Percentiles rank a stretch among this genome's conserved stretches.
Conservation (phyloP, 1,140 invertebrate species). For the Drosophila mayri region DNA sequence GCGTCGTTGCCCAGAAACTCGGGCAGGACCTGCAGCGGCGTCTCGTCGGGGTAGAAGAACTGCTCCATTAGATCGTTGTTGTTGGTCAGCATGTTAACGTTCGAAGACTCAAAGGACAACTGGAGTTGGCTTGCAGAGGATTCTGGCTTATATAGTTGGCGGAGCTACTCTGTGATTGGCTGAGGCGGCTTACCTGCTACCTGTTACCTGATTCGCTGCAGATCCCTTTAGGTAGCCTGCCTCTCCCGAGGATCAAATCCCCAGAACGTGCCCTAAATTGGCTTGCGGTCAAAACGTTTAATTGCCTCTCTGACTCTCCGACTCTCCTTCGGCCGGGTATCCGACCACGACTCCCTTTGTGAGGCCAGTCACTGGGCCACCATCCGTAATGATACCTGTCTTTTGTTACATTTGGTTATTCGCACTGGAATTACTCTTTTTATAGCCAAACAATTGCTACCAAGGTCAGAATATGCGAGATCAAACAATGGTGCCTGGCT, state of each 20-base stretch:
- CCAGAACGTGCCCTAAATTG: constrained; percentile 71
- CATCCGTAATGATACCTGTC: constrained; percentile 37
- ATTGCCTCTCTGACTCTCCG: constrained; percentile 43
- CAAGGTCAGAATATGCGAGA: constrained; percentile 63
- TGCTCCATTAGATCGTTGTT: constrained; percentile 69
- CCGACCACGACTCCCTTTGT: constrained; percentile 28
- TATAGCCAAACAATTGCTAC: constrained; percentile 65
- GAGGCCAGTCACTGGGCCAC: constrained; percentile 63
- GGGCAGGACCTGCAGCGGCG: constrained; percentile 10
- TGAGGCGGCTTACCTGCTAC: constrained; percentile 12
- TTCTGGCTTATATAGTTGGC: constrained; percentile 50
- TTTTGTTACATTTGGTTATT: constrained; percentile 31
- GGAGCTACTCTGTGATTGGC: constrained; percentile 51
- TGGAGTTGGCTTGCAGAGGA: constrained; percentile 28
- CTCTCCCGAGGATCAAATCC: constrained; percentile 14
- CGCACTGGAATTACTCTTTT: constrained; percentile 42
- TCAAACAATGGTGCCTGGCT: constrained; percentile 23
- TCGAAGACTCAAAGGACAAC: constrained; percentile 64
- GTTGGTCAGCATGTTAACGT: constrained; percentile 70
- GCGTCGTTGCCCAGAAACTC: constrained; percentile 31
- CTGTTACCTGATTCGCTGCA: constrained; percentile 70
- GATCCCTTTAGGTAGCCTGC: constrained; percentile 11
- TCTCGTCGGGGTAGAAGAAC: constrained; percentile 54
- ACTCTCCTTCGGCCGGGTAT: constrained; percentile 10
- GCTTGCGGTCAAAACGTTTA: constrained; percentile 85